These are phyloP conservation scores for Hipparchia semele DNA, from an alignment of 2,888 invertebrate genomes.

Conservation along the genomic window DNA sequence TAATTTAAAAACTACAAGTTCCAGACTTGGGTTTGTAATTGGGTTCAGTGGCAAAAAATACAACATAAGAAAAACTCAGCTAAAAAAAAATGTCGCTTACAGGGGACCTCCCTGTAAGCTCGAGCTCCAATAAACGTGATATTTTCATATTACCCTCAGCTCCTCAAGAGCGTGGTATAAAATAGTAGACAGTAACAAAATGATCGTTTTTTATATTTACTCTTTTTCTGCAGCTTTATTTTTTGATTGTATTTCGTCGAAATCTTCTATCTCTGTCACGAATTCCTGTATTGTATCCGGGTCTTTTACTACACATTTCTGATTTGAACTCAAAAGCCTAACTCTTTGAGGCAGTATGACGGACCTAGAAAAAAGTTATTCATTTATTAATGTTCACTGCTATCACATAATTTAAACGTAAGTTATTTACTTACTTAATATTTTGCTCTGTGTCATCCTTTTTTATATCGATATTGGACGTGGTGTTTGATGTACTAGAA, in stretches of 20 bases:
- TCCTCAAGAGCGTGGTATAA: too few species aligned
- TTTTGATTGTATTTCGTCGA: constrained; percentile 45
- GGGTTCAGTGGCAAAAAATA: too few species aligned
- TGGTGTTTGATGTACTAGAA: constrained; percentile 50
- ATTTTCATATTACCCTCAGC: too few species aligned
- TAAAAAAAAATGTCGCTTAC: too few species aligned
- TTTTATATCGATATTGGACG: constrained; percentile 55
- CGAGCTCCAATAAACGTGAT: too few species aligned
- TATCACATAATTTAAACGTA: background rate
- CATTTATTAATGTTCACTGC: background rate
- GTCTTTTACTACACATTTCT: constrained; percentile 41
- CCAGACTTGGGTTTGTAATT: too few species aligned
- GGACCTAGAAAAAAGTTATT: constrained; percentile 33
- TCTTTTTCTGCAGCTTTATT: constrained; percentile 9
- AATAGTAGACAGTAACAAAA: background rate
- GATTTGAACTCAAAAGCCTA: constrained; percentile 49
- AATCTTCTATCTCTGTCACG: constrained; percentile 57
- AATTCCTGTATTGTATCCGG: constrained; percentile 48
- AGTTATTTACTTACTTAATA: constrained; percentile 43
- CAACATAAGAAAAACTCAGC: too few species aligned
- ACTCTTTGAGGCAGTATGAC: constrained; percentile 54
- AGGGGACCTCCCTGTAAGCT: too few species aligned
- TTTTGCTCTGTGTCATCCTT: constrained; percentile 48
- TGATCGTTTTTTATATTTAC: constrained; percentile 1
- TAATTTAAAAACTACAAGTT: too few species aligned